phyloP scores from a whole-genome alignment of 2,113 vertebrate genomes.

The Henicopernis longicauda region DNA sequence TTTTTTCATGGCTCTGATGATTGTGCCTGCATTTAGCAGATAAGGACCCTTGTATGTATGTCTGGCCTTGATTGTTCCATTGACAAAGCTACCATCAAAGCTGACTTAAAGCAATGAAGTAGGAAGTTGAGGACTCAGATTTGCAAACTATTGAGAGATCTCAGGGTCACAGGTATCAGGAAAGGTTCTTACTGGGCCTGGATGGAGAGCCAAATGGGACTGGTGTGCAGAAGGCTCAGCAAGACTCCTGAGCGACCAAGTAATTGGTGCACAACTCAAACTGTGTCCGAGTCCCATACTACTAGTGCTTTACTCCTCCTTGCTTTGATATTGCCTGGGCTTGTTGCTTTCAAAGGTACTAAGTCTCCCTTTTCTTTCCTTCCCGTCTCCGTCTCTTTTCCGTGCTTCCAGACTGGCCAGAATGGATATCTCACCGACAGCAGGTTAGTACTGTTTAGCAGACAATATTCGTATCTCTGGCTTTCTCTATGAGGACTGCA shows the following conservation, averaged over 20 bases:
- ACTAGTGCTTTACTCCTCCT: not conserved
- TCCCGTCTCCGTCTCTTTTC: not conserved
- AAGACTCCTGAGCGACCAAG: not conserved
- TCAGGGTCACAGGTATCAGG: not conserved
- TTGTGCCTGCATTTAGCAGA: not conserved
- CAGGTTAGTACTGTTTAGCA: constrained; percentile 82
- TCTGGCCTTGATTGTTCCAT: not conserved
- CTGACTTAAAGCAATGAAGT: not conserved
- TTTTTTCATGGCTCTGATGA: not conserved
- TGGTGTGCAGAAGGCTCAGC: not conserved
- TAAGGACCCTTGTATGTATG: accelerated
- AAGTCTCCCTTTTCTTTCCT: constrained; percentile 63
- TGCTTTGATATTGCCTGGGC: not conserved
- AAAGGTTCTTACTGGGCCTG: not conserved
- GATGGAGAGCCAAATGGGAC: not conserved
- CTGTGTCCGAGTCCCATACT: not conserved
- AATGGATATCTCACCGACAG: constrained; percentile 96
- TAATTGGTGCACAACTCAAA: not conserved
- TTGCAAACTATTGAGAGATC: not conserved
- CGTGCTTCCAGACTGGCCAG: constrained; percentile 87
- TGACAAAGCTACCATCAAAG: not conserved
- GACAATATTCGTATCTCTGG: not conserved
- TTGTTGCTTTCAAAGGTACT: not conserved
- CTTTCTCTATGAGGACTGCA: constrained; percentile 37
- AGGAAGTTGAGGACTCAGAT: not conserved